Evolutionary conservation across 1,140 invertebrate species (phyloP).

Genomic region (Epicauta chinensis): DNA sequence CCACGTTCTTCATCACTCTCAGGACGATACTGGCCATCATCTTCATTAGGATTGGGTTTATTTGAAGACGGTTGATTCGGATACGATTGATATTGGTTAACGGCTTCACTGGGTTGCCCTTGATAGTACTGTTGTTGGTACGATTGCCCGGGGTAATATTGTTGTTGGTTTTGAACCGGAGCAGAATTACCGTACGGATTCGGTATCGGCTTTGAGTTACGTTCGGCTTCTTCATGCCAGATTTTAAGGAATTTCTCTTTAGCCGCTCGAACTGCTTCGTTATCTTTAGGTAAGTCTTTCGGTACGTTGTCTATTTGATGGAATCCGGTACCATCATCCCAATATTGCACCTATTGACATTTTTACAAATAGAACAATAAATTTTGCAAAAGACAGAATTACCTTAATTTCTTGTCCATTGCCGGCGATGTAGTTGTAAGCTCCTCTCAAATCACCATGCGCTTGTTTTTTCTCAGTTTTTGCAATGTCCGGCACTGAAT

Average conservation of each 20-base stretch:
- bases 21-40: not conserved
- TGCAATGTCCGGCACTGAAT: slow-evolving; percentile 56
- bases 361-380: too few relatives aligned
- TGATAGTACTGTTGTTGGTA: too few relatives aligned
- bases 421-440: slow-evolving; percentile 47
- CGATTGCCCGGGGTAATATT: too few relatives aligned
- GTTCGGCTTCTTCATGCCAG: slow-evolving; percentile 55
- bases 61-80: not conserved
- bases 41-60: not conserved
- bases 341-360: slow-evolving; percentile 44
- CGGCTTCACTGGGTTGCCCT: too few relatives aligned
- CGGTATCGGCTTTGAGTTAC: slow-evolving; percentile 37
- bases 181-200: slow-evolving; percentile 26
- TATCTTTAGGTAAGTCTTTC: slow-evolving; percentile 52
- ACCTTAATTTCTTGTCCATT: slow-evolving; percentile 50
- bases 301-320: slow-evolving; percentile 61
- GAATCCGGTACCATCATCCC: slow-evolving; percentile 57
- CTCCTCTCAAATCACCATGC: slow-evolving; percentile 46
- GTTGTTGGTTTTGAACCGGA: slow-evolving; percentile 17
- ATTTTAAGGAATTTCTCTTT: slow-evolving; percentile 55
- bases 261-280: slow-evolving; percentile 52
- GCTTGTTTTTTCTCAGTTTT: slow-evolving; percentile 50
- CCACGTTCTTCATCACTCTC: slow-evolving; percentile 43
- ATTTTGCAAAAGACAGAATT: too few relatives aligned
- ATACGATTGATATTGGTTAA: not conserved